These are phyloP conservation scores for Chymomyza procnemis DNA, from an alignment of 2,888 invertebrate species.

Conservation along the genomic window DNA sequence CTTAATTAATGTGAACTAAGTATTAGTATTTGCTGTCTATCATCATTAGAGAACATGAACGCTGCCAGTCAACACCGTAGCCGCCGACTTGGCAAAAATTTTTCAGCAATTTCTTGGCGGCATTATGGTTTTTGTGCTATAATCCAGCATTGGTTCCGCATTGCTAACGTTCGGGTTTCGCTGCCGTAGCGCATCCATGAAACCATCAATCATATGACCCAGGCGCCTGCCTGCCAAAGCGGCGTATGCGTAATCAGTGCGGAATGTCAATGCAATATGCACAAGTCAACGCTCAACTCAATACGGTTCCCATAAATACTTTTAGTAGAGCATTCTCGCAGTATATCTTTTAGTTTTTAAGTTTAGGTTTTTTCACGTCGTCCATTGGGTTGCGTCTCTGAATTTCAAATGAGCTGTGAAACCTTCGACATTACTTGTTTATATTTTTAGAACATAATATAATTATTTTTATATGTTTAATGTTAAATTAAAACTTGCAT, in stretches of 20 bases:
- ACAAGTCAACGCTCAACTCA: neutral
- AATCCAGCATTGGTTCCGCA: slow-evolving; percentile 54
- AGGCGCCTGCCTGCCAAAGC: slow-evolving; percentile 37
- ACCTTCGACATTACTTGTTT: slow-evolving; percentile 48
- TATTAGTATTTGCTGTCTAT: slow-evolving; percentile 31
- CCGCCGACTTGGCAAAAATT: neutral
- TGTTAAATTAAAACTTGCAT: slow-evolving; percentile 31
- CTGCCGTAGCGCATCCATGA: slow-evolving; percentile 20
- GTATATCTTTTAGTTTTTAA: neutral
- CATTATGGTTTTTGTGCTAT: neutral
- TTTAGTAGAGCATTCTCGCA: neutral
- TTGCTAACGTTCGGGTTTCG: slow-evolving; percentile 30
- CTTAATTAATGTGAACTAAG: slow-evolving; percentile 57
- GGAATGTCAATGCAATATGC: slow-evolving; percentile 10
- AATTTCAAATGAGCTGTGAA: slow-evolving; percentile 62
- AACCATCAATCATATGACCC: slow-evolving; percentile 43
- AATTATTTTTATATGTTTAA: slow-evolving; percentile 38
- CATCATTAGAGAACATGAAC: slow-evolving; percentile 34
- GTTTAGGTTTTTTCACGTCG: slow-evolving; percentile 7
- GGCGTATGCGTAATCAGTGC: slow-evolving; percentile 6
- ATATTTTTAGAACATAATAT: slow-evolving; percentile 57
- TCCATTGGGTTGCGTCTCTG: slow-evolving; percentile 36
- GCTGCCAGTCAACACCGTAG: too few relatives aligned
- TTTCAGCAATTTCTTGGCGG: neutral
- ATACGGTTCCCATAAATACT: neutral